phyloP scores from a whole-genome alignment of 2,113 vertebrate genomes.

The human region GRCh38 chr2:139139001-139139500 shows the following conservation, averaged over 20 bases:
- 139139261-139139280: neutral
- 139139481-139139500: neutral
- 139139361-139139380: neutral
- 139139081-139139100: slow-evolving; percentile 63
- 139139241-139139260: neutral
- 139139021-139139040: slow-evolving; percentile 63
- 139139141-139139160: slow-evolving; percentile 61
- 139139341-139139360: neutral
- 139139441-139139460: neutral
- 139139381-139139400: neutral
- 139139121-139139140: slow-evolving; percentile 68
- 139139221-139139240: neutral
- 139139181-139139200: slow-evolving; percentile 32
- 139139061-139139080: slow-evolving; percentile 63
- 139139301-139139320: neutral
- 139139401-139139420: slow-evolving; percentile 1
- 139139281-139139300: neutral
- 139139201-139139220: slow-evolving; percentile 62
- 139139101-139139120: slow-evolving; percentile 63
- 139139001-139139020: slow-evolving; percentile 60
- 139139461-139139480: neutral
- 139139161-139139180: slow-evolving; percentile 47
- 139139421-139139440: neutral
- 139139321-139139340: neutral
- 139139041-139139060: slow-evolving; percentile 67